These are phyloP conservation scores for Coturnix japonica DNA, from an alignment of 2,113 vertebrate species.

Conservation along the genomic window DNA sequence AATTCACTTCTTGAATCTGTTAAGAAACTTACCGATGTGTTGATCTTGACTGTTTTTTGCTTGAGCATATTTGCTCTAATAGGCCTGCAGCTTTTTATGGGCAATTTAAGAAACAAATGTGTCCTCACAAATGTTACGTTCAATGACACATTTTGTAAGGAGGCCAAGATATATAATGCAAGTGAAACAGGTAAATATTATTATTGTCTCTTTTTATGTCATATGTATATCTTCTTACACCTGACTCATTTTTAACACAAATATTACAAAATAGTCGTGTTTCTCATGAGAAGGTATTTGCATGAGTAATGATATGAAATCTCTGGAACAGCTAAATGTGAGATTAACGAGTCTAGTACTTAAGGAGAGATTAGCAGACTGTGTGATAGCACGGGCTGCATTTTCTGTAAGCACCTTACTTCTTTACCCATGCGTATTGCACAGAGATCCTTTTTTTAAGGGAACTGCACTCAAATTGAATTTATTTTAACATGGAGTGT, in stretches of 20 bases:
- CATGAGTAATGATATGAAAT: background rate
- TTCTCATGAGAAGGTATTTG: background rate
- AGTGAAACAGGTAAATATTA: background rate
- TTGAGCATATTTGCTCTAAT: conserved; percentile 94
- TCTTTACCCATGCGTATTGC: background rate
- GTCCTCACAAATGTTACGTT: conserved; percentile 41
- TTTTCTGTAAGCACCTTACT: background rate
- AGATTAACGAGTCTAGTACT: background rate
- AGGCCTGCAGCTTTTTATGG: conserved; percentile 96
- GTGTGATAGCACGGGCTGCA: background rate
- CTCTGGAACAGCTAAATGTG: background rate
- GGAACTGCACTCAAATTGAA: background rate
- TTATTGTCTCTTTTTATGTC: background rate
- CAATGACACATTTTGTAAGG: conserved; percentile 26
- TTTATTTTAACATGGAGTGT: background rate
- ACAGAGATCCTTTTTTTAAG: background rate
- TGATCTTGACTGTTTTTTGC: conserved; percentile 94
- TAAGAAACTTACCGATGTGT: conserved; percentile 91
- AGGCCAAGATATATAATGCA: background rate
- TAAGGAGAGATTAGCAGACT: background rate
- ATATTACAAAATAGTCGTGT: background rate
- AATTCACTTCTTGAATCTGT: conserved; percentile 93
- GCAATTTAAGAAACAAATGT: conserved; percentile 90
- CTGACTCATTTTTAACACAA: background rate
- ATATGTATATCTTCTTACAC: background rate